A percentile compares a stretch with the other conserved stretches of the same genome.
Conservation (phyloP, 2,888 invertebrate genomes). For the Cheilosia grossa region DNA sequence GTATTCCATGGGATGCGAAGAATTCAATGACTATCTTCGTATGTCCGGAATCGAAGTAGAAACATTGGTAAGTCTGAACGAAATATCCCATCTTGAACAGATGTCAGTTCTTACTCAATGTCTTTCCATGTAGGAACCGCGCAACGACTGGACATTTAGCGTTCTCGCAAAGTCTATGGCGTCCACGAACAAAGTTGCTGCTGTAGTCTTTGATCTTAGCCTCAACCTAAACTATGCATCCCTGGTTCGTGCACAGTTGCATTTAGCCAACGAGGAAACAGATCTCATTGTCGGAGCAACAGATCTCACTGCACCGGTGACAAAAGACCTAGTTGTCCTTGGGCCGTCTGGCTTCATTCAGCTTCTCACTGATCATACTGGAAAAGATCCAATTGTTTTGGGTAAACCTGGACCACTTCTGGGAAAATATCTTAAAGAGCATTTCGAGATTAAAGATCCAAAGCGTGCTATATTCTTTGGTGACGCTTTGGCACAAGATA, state of each 20-base stretch:
- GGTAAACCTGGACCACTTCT: constrained; percentile 83
- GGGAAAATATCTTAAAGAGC: constrained; percentile 80
- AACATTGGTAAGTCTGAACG: constrained; percentile 79
- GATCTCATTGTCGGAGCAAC: constrained; percentile 78
- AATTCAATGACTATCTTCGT: constrained; percentile 80
- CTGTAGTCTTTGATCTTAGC: constrained; percentile 84
- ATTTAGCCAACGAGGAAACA: constrained; percentile 81
- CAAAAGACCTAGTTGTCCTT: constrained; percentile 71
- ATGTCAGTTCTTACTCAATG: background rate
- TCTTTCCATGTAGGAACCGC: constrained; percentile 75
- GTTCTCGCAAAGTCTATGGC: constrained; percentile 72
- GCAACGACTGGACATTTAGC: constrained; percentile 73
- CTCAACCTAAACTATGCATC: constrained; percentile 82
- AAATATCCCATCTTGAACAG: background rate
- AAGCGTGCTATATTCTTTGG: constrained; percentile 91
- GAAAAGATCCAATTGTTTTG: constrained; percentile 80
- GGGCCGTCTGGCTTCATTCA: constrained; percentile 78
- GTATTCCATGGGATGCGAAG: constrained; percentile 81
- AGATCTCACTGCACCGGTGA: constrained; percentile 74
- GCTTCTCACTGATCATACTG: constrained; percentile 78
- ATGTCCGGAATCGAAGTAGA: constrained; percentile 82
- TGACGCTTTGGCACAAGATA: constrained; percentile 92
- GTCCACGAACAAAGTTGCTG: constrained; percentile 80
- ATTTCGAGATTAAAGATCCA: constrained; percentile 85
- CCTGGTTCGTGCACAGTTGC: constrained; percentile 82